Evolutionary conservation across 1,140 invertebrate genomes (phyloP).

Genomic region (Globodera ellingtonae): DNA sequence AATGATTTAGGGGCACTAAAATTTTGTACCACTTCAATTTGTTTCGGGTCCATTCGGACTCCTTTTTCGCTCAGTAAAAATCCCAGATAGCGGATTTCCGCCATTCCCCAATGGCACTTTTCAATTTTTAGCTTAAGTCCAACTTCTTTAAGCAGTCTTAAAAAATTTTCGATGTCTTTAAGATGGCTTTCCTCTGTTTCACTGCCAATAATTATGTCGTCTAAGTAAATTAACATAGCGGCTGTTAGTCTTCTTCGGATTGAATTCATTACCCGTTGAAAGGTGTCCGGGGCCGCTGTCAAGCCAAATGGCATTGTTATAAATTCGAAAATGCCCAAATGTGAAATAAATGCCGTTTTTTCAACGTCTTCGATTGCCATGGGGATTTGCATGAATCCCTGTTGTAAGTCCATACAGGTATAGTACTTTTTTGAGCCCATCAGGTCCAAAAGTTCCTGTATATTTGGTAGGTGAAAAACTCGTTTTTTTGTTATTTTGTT

Average conservation of each 20-base stretch:
- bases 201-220: constrained; percentile 21
- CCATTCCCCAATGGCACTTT: constrained; percentile 28
- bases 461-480: constrained; percentile 13
- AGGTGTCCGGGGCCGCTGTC: too few relatives aligned
- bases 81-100: constrained; percentile 14
- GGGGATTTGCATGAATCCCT: too few relatives aligned
- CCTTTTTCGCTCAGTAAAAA: neutral
- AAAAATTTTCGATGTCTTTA: constrained; percentile 29
- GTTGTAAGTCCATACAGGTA: neutral
- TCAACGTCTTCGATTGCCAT: too few relatives aligned
- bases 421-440: too few relatives aligned
- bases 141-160: neutral
- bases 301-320: too few relatives aligned
- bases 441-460: neutral
- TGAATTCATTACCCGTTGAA: too few relatives aligned
- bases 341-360: too few relatives aligned
- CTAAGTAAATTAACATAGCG: constrained; percentile 21
- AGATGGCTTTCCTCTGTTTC: too few relatives aligned
- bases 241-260: too few relatives aligned
- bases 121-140: constrained; percentile 1
- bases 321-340: too few relatives aligned
- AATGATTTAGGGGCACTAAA: constrained; percentile 26
- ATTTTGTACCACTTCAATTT: constrained; percentile 17
- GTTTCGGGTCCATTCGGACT: constrained; percentile 26
- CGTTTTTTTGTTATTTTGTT: too few relatives aligned